These are phyloP conservation scores for Tribolium freemani DNA, from an alignment of 2,888 invertebrate species.

Conservation along the genomic window DNA sequence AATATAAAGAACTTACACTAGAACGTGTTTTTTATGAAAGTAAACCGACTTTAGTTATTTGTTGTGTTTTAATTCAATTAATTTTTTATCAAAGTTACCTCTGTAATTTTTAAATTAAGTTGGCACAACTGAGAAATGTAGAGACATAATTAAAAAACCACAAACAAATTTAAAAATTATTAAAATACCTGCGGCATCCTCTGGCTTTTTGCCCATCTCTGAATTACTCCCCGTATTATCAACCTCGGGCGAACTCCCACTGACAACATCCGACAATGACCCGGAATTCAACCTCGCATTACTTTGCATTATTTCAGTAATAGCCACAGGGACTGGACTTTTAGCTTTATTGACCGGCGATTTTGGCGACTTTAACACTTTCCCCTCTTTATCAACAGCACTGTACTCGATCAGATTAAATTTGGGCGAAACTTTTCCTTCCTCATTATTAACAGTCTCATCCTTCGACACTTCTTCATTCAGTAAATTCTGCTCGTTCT, in stretches of 20 bases:
- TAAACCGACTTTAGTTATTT: no score
- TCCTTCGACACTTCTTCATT: conserved; percentile 61
- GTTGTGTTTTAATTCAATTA: no score
- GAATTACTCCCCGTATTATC: conserved; percentile 68
- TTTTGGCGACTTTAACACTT: conserved; percentile 54
- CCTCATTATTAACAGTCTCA: conserved; percentile 52
- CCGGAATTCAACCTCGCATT: conserved; percentile 71
- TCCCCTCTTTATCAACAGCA: conserved; percentile 44
- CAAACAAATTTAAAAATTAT: neutral
- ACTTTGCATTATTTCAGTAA: conserved; percentile 63
- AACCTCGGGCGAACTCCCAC: conserved; percentile 77
- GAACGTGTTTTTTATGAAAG: no score
- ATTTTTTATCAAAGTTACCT: no score
- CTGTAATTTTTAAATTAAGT: no score
- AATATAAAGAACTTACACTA: no score
- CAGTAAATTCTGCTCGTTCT: conserved; percentile 67
- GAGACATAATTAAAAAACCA: no score
- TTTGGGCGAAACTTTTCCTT: conserved; percentile 34
- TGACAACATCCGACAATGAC: conserved; percentile 75
- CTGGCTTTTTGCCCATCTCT: conserved; percentile 60
- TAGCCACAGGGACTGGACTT: conserved; percentile 68
- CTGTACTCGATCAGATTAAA: conserved; percentile 50
- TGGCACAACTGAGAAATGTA: no score
- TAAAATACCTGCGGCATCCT: conserved; percentile 64
- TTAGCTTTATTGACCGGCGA: conserved; percentile 51